Evolutionary conservation across 1,140 invertebrate species (phyloP).

Genomic region (Nasonia longicornis): DNA sequence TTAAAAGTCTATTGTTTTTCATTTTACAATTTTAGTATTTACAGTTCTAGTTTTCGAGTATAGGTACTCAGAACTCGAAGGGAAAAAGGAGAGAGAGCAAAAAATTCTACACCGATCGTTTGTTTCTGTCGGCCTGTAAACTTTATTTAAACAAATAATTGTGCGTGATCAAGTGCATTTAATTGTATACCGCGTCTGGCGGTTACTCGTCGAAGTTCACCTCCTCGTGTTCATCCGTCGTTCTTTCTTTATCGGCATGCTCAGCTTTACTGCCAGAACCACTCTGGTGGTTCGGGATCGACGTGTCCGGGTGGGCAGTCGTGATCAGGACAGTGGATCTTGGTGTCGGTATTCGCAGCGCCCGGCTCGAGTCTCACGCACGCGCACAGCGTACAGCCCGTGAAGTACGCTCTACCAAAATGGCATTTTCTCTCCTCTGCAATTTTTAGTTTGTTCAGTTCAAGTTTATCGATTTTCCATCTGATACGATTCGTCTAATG

Average conservation of each 20-base stretch:
- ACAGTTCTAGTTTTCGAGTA: too few relatives aligned
- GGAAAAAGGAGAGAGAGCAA: background rate
- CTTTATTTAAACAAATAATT: background rate
- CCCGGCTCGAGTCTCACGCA: slow-evolving; percentile 2
- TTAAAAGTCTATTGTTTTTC: too few relatives aligned
- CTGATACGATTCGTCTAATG: background rate
- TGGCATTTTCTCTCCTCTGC: slow-evolving; percentile 2
- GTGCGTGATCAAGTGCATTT: background rate
- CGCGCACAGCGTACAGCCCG: slow-evolving; percentile 24
- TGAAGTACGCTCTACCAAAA: background rate
- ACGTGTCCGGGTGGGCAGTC: slow-evolving; percentile 12
- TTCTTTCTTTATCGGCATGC: background rate
- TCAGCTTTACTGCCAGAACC: background rate
- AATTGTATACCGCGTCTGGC: background rate
- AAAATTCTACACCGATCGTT: background rate
- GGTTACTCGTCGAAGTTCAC: background rate
- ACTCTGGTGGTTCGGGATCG: slow-evolving; percentile 12
- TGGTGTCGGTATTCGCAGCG: background rate
- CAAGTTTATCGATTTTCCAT: background rate
- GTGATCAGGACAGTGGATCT: slow-evolving; percentile 7
- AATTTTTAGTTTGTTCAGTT: background rate
- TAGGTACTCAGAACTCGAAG: too few relatives aligned
- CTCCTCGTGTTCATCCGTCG: background rate
- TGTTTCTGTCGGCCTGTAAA: slow-evolving; percentile 12
- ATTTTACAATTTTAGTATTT: too few relatives aligned